Evolutionary conservation across 1,140 invertebrate species (phyloP).

Genomic region (Pogonomyrmex californicus): DNA sequence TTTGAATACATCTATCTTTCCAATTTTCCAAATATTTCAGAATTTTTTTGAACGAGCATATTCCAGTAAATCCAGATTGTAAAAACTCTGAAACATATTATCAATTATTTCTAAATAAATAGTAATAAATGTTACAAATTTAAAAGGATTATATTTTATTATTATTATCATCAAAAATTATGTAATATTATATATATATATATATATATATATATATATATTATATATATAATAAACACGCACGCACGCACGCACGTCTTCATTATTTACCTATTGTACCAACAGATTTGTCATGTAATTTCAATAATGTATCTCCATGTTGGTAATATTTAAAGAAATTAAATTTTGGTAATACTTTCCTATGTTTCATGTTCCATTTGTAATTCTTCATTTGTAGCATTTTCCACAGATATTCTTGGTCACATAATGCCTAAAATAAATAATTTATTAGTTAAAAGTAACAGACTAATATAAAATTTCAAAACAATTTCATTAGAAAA

Average conservation of each 20-base stretch:
- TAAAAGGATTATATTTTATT: not conserved
- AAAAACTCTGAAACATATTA: constrained; percentile 81
- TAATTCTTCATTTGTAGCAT: constrained; percentile 67
- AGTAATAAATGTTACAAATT: not conserved
- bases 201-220: no score
- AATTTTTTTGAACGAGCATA: constrained; percentile 83
- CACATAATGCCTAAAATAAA: constrained; percentile 61
- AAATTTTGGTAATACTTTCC: constrained; percentile 64
- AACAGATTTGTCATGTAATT: constrained; percentile 79
- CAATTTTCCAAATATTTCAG: constrained; percentile 85
- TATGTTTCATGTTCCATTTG: constrained; percentile 70
- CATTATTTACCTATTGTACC: constrained; percentile 79
- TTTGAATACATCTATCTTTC: constrained; percentile 84
- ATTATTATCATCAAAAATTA: not conserved
- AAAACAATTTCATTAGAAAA: not conserved
- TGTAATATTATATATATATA: not conserved
- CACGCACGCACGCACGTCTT: no score
- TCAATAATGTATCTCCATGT: constrained; percentile 80
- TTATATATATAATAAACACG: no score
- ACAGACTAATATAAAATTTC: constrained; percentile 6
- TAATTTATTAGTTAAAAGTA: not conserved
- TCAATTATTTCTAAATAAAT: constrained; percentile 6
- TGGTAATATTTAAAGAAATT: constrained; percentile 79
- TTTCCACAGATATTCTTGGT: constrained; percentile 64
- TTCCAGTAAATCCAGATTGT: constrained; percentile 83